Evolutionary conservation across 2,797 vertebrate genomes (phyloP).

Genomic region (Cacajao melanocephalus): DNA sequence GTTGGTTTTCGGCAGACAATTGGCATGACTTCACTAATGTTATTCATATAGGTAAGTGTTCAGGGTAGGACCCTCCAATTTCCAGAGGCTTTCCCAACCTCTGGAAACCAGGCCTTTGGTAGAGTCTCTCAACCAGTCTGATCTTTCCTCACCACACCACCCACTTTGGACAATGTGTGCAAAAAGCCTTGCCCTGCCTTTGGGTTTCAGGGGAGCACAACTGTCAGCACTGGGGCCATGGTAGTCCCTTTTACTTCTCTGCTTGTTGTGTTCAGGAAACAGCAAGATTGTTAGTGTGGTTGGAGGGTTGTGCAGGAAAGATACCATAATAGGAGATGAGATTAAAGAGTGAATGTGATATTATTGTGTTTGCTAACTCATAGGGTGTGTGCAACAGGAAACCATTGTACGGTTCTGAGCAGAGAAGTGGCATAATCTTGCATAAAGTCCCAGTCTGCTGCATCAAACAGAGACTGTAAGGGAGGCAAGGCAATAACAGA

Average conservation of each 20-base stretch:
- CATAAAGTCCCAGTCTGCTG: not conserved
- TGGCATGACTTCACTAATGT: not conserved
- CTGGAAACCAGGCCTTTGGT: not conserved
- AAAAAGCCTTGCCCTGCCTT: not conserved
- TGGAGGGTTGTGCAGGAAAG: not conserved
- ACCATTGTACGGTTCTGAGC: not conserved
- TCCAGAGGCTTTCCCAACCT: not conserved
- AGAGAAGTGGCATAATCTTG: not conserved
- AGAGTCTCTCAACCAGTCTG: not conserved
- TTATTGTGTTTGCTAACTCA: not conserved
- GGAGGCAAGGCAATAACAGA: not conserved
- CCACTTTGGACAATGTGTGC: not conserved
- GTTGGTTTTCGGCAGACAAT: not conserved
- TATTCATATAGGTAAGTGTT: not conserved
- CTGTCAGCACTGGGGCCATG: no score
- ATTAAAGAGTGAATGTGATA: not conserved
- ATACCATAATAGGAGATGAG: not conserved
- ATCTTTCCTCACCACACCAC: not conserved
- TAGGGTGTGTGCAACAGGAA: not conserved
- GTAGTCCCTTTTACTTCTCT: not conserved
- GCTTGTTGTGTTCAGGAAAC: not conserved
- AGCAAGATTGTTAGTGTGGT: not conserved
- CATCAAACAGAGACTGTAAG: not conserved
- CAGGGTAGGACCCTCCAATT: not conserved
- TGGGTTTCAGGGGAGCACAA: not conserved